Evolutionary conservation across 2,797 vertebrate species (phyloP), one percentile per base, ranked within the genome.

Genomic region (Xenentodon cancila): DNA sequence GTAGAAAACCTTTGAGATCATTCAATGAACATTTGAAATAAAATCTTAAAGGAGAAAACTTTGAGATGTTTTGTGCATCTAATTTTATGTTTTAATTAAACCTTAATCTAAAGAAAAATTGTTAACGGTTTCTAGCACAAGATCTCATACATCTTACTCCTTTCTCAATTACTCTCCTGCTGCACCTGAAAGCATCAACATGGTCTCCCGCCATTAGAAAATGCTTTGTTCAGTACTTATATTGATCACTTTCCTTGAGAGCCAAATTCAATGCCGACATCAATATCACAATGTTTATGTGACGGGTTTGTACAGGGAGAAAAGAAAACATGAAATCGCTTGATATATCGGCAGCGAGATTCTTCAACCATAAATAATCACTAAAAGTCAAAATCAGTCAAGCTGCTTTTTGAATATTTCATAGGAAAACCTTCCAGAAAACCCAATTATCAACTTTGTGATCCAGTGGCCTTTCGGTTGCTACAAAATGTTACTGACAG

Each of bases 341-440:
- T 22, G 25, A 44, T 49, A n/a, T 57, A 8, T 43, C 17, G 37
- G 6, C 25, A 57, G 27, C 1, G 11, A 37, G 19, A 11, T 45
- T 22, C 20, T 22, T 37, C 1, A n/a, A 13, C 25, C 17, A 34
- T 37, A 27, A 53, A 34, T 18, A 15, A 56, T 48, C 45, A 59
- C 22, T 34, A 30, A 59, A 34, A 59, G 49, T 45, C 19, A 46
- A 53, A 37, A 45, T 45, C 16, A 20, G 15, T 53, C 27, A 34
- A 4, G 19, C 16, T 7, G 20, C 9, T 52, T 62, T 18, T 16
- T 44, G 13, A 63, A 44, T 44, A 22, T 12, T 50, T 55, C 11
- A 44, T 25, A 22, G 32, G 15, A 21, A 49, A 49, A 18, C 15
- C 58, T 56, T 25, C 46, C 46, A 63, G 47, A 21, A 47, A 51